Evolutionary conservation across 2,797 vertebrate genomes (phyloP), one percentile per base, ranked within the genome.

Genomic region (Chloroceryle amazona): DNA sequence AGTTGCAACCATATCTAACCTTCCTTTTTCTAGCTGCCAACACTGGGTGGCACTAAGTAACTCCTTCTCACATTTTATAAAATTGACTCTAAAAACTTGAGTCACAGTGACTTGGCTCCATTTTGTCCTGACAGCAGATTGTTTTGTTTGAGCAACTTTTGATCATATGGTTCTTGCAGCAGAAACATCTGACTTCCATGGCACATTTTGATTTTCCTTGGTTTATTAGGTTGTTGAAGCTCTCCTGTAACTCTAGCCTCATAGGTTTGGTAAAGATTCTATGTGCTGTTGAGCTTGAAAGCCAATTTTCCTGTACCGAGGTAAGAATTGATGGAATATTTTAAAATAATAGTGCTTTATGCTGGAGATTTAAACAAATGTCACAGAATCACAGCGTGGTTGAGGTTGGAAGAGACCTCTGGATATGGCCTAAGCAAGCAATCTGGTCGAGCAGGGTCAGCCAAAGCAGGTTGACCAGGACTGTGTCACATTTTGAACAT

Each of bases 11-110:
- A 52, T 90, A 94, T 80, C 86, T 97, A 94, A 89, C 88, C 94
- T 97, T 92, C 67, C 33, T 94, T 93, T 93, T 97, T 90, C 86
- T 95, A 93, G 72, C 70, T 95, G 90, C 89, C 94, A 96, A 96
- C 96, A 96, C 96, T 96, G 97, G 96, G 95, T 97, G 97, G 96
- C 97, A 97, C 96, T 97, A 96, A 94, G 67, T 88, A 95, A 95
- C 96, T 96, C 96, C 90, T 94, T 62, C 87, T 76, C 81, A 80
- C 79, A 52, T 90, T 87, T 87, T 91, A 72, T 62, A 73, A 90
- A 90, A 84, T 78, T 79, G 29, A 66, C 80, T 91, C 39, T 65
- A 29, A 90, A 94, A 90, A 57, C 61, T 52, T 80, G 78, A 86
- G 86, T 94, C 35, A 37, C 58, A 49, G 37, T 39, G 81, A 68